Conservation (phyloP, 2,797 vertebrate species). For the Gymnocypris eckloni region DNA sequence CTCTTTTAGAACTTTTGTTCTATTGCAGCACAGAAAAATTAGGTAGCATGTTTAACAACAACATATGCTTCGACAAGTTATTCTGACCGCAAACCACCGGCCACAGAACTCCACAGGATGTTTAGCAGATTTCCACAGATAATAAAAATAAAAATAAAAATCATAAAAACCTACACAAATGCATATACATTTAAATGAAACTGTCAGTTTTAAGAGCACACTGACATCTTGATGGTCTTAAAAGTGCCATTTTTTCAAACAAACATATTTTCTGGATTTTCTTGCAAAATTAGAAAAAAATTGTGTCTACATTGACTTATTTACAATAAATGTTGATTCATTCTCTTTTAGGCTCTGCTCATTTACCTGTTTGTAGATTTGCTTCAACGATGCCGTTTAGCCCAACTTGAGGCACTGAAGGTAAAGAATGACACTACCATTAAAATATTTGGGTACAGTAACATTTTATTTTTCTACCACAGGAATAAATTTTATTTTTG, state of each 20-base stretch:
- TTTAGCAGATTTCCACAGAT: not conserved
- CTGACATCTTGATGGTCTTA: not conserved
- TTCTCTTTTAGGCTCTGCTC: slow-evolving; percentile 70
- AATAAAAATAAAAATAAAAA: too few species aligned
- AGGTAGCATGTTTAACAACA: not conserved
- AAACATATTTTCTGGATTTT: not conserved
- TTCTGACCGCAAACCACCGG: not conserved
- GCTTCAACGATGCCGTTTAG: slow-evolving; percentile 76
- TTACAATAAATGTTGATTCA: slow-evolving; percentile 7
- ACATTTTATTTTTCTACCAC: not conserved
- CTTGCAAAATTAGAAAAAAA: not conserved
- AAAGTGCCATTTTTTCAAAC: not conserved
- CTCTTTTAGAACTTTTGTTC: not conserved
- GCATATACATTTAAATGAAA: not conserved
- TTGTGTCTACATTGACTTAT: not conserved
- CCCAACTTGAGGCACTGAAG: slow-evolving; percentile 75
- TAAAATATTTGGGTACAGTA: not conserved
- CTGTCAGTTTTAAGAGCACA: not conserved
- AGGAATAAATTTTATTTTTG: not conserved
- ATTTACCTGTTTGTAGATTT: slow-evolving; percentile 80
- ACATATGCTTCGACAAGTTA: not conserved
- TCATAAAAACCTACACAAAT: not conserved
- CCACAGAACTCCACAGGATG: not conserved
- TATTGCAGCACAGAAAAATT: slow-evolving; percentile 12
- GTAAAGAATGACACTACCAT: slow-evolving; percentile 49